Percentiles rank a stretch among this genome's conserved stretches.
These are phyloP conservation scores for Anastatus disparis DNA, from an alignment of 1,140 invertebrate genomes.

Conservation along the genomic window DNA sequence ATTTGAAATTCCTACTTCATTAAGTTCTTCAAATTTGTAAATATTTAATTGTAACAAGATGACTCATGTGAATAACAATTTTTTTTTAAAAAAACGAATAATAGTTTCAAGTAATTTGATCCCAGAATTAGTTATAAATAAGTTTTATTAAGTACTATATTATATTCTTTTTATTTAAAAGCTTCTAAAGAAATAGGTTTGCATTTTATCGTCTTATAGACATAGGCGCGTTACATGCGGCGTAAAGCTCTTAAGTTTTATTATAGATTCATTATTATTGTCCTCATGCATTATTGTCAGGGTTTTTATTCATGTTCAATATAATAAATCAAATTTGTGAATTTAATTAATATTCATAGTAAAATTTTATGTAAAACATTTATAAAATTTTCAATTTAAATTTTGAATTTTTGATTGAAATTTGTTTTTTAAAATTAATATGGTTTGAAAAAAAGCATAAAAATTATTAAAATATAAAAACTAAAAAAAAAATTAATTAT, in stretches of 20 bases:
- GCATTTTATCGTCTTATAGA: constrained; percentile 14
- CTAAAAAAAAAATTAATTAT: no score
- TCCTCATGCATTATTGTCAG: constrained; percentile 2
- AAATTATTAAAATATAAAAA: no score
- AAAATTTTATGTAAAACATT: no score
- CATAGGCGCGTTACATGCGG: not conserved
- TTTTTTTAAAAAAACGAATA: constrained; percentile 15
- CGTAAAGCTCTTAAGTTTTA: constrained; percentile 7
- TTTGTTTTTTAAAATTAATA: no score
- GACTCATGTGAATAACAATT: constrained; percentile 31
- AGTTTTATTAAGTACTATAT: not conserved
- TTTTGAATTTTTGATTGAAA: no score
- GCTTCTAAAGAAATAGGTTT: not conserved
- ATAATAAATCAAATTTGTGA: no score
- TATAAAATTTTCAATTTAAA: no score
- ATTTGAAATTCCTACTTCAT: constrained; percentile 25
- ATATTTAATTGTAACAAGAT: constrained; percentile 35
- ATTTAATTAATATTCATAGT: no score
- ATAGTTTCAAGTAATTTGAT: constrained; percentile 5
- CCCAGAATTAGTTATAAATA: not conserved
- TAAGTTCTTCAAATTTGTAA: constrained; percentile 23
- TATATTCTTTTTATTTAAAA: no score
- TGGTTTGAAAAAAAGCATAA: no score
- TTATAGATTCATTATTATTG: constrained; percentile 27
- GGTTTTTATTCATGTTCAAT: no score